Percentiles rank a stretch among this genome's conserved stretches.
These are phyloP conservation scores for Pyralis farinalis DNA, from an alignment of 2,888 invertebrate species.

Conservation along the genomic window DNA sequence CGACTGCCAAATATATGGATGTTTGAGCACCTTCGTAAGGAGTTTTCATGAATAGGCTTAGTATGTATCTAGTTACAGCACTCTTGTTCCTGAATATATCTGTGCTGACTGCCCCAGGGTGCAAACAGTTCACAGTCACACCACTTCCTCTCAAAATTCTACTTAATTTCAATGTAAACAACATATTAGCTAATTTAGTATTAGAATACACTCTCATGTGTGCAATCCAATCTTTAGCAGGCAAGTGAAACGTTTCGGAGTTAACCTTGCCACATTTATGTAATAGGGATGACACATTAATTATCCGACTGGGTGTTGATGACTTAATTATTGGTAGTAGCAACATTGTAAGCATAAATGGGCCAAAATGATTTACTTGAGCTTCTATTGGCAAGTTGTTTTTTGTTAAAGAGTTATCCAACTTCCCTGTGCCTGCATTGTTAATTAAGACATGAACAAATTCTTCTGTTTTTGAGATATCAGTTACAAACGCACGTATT, in stretches of 20 bases:
- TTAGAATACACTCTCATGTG: constrained; percentile 82
- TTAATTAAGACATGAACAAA: constrained; percentile 89
- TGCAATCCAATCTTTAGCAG: constrained; percentile 63
- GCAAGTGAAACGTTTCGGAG: constrained; percentile 84
- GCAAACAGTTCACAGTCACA: constrained; percentile 88
- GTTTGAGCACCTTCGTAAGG: constrained; percentile 89
- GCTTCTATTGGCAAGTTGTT: constrained; percentile 92
- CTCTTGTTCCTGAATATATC: constrained; percentile 88
- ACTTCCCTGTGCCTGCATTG: constrained; percentile 89
- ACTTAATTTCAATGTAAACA: constrained; percentile 85
- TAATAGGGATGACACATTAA: constrained; percentile 88
- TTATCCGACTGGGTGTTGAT: constrained; percentile 85
- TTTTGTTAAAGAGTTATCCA: constrained; percentile 83
- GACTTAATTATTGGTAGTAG: constrained; percentile 87
- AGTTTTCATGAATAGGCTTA: constrained; percentile 83
- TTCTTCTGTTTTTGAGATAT: constrained; percentile 84
- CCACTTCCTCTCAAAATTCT: constrained; percentile 81
- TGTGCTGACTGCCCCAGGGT: constrained; percentile 90
- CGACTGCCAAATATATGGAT: constrained; percentile 84
- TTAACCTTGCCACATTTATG: constrained; percentile 85
- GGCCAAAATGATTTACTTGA: constrained; percentile 94
- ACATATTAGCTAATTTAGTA: constrained; percentile 88
- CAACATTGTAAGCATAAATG: constrained; percentile 92
- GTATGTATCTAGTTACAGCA: constrained; percentile 77
- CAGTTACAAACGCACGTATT: constrained; percentile 87